Base-by-base conservation (phyloP, 2,113 vertebrate genomes). In the Vulpes vulpes region DNA sequence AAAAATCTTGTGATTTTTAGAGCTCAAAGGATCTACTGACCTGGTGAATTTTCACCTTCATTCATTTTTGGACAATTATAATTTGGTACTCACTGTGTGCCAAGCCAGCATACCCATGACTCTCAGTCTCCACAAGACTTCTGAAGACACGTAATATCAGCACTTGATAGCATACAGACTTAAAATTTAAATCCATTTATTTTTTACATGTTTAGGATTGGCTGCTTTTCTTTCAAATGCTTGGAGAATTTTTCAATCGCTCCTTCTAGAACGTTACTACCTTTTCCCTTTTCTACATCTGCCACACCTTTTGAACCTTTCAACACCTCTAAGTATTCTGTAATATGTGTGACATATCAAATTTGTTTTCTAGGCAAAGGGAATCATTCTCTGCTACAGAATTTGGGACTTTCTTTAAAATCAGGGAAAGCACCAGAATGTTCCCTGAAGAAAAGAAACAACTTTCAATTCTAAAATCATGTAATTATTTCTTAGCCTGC, bases 401-500 rank as follows among this genome's bases (percentile, higher is more conserved):
- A 84, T 53, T 91, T 93, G 38, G 27, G 32, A 27, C 20, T 30
- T 89, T 65, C 80, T 85, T 84, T 65, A 15, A 71, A 94, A 59
- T 30, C 49, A n/a, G 94, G 8, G 11, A 93, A 60, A 85, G 30
- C 8, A 91, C 20, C 32, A 85, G 8, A 73, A 57, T 95, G 64
- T 64, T 90, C 1, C 14, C 32, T 62, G 35, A 89, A 78, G 27
- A 11, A 5, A 55, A 55, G 74, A 35, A 38, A 19, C 32, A 80
- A 2, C 32, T 76, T 35, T 57, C 49, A 92, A 64, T 94, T 95
- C 32, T 69, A 71, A 94, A 90, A 22, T 74, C 51, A 51, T 62
- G 82, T 87, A 92, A 79, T 74, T 65, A 74, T 96, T n/a, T 95
- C 51, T 92, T 90, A 92, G 32, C 55, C 38, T 87, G 55, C 2